phyloP scores from a whole-genome alignment of 1,140 invertebrate genomes.

The Metopolophium dirhodum region DNA sequence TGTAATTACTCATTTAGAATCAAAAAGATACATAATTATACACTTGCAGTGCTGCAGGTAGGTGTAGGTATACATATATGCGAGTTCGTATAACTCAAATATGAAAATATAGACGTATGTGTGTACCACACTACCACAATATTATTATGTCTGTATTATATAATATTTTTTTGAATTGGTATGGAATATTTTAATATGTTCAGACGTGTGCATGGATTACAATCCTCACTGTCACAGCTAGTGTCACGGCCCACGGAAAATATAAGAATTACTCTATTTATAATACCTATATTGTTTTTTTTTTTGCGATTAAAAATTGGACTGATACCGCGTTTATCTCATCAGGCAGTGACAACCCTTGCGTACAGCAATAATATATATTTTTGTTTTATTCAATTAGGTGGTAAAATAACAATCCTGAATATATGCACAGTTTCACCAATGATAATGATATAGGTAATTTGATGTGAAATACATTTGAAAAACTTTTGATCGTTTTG shows the following conservation, averaged over 20 bases:
- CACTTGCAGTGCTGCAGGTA: not conserved
- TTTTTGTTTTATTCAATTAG: not conserved
- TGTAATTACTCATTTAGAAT: constrained; percentile 1
- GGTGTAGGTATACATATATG: not conserved
- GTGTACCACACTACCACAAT: not conserved
- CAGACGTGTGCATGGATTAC: not conserved
- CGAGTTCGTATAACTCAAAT: not conserved
- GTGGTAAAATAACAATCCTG: too few relatives aligned
- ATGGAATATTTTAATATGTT: not conserved
- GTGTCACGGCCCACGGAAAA: not conserved
- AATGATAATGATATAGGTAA: not conserved
- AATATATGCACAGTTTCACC: not conserved
- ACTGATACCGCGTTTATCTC: not conserved
- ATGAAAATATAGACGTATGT: not conserved
- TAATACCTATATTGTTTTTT: too few relatives aligned
- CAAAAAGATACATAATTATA: not conserved
- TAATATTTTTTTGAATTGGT: not conserved
- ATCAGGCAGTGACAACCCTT: not conserved
- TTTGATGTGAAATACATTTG: too few relatives aligned
- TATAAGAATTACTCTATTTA: not conserved
- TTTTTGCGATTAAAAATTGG: not conserved
- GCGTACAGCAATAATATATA: not conserved
- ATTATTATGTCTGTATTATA: not conserved
- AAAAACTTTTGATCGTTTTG: too few relatives aligned
- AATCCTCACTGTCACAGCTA: not conserved